Percentiles rank a stretch among this genome's conserved stretches.
Evolutionary conservation across 2,113 vertebrate species (phyloP).

Genomic region (Ceratotherium simum): DNA sequence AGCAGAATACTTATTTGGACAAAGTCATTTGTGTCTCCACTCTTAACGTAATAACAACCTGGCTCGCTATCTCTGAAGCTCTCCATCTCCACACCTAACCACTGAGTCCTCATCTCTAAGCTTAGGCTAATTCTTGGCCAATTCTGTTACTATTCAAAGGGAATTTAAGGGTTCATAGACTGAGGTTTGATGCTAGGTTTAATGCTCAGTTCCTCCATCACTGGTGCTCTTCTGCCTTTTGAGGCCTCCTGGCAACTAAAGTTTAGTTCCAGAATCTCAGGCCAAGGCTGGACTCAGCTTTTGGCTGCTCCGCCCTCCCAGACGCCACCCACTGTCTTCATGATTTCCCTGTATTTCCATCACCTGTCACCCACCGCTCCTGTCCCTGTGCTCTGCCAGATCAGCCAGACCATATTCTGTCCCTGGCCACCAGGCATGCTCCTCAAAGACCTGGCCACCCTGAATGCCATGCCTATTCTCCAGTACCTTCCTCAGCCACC

Average conservation of each 20-base stretch:
- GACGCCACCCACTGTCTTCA: neutral
- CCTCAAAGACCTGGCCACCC: neutral
- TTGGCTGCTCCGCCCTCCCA: neutral
- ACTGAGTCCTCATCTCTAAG: neutral
- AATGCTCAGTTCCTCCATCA: neutral
- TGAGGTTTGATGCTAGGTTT: neutral
- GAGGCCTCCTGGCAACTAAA: neutral
- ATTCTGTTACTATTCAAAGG: neutral
- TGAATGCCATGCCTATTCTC: neutral
- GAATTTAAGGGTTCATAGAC: neutral
- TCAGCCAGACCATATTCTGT: neutral
- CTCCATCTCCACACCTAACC: neutral
- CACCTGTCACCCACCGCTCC: neutral
- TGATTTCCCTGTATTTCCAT: neutral
- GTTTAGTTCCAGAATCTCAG: neutral
- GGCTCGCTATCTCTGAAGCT: neutral
- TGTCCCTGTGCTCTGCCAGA: neutral
- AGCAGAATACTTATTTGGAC: neutral
- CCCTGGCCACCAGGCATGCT: neutral
- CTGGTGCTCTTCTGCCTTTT: neutral
- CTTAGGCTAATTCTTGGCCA: neutral
- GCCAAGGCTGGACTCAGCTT: neutral
- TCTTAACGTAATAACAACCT: neutral
- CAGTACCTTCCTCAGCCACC: neutral
- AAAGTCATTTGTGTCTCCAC: neutral